These are phyloP conservation scores for Antennarius striatus DNA, from an alignment of 2,113 vertebrate genomes.

Conservation along the genomic window DNA sequence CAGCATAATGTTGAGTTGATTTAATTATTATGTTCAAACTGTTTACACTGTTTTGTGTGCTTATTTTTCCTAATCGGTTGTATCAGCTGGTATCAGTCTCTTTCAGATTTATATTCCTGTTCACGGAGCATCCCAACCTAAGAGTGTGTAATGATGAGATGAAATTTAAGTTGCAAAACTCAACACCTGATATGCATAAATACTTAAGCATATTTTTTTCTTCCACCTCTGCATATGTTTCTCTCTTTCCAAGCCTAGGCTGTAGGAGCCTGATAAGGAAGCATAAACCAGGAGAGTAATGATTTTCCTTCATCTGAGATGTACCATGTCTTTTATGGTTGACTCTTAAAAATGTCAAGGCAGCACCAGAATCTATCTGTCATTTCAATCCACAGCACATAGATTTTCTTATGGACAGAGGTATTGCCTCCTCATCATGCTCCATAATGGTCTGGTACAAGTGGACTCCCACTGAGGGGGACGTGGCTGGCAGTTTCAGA, in stretches of 20 bases:
- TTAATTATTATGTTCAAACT: constrained; percentile 2
- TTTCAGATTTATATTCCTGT: constrained; percentile 18
- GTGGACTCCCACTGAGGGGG: constrained; percentile 16
- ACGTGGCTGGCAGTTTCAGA: constrained; percentile 41
- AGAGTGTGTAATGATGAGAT: constrained; percentile 32
- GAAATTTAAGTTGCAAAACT: constrained; percentile 45
- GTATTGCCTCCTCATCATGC: constrained; percentile 22
- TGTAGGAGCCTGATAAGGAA: constrained; percentile 58
- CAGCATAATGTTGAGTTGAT: not conserved
- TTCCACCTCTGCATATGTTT: constrained; percentile 16
- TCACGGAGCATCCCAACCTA: constrained; percentile 5
- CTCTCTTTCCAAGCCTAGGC: constrained; percentile 24
- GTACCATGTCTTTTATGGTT: constrained; percentile 51
- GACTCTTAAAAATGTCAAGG: constrained; percentile 62
- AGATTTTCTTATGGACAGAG: constrained; percentile 46
- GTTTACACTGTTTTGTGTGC: not conserved
- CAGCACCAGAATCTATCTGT: constrained; percentile 41
- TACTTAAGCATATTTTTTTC: constrained; percentile 19
- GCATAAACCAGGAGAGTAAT: constrained; percentile 43
- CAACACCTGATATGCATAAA: constrained; percentile 31
- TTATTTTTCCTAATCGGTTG: constrained; percentile 4
- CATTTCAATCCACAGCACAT: constrained; percentile 31
- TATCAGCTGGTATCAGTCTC: not conserved
- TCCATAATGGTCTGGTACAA: constrained; percentile 11
- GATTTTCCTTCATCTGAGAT: constrained; percentile 49